Evolutionary conservation across 1,140 invertebrate species (phyloP).

Genomic region (Portunus trituberculatus): DNA sequence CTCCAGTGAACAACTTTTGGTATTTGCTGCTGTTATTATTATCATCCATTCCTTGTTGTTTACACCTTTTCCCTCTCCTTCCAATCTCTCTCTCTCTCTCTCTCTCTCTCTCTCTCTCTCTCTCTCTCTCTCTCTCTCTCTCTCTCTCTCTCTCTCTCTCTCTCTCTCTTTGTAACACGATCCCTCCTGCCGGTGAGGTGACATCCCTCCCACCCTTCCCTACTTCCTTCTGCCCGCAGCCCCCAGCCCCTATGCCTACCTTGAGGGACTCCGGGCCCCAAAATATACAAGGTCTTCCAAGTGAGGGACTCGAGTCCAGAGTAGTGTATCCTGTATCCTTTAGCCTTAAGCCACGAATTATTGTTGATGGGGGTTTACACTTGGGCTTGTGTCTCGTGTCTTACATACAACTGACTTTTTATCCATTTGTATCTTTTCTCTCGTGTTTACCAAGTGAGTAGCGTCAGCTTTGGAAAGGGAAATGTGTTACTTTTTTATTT

Average conservation of each 20-base stretch:
- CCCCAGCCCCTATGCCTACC: not conserved
- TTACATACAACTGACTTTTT: not conserved
- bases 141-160: not conserved
- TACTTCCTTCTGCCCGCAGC: not conserved
- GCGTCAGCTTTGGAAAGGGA: constrained; percentile 15
- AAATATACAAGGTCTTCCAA: not conserved
- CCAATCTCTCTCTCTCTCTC: constrained; percentile 14
- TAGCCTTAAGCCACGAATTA: constrained; percentile 10
- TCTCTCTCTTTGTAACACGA: not conserved
- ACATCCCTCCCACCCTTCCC: not conserved
- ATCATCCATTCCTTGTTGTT: constrained; percentile 27
- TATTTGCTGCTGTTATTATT: not conserved
- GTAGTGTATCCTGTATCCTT: not conserved
- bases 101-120: not conserved
- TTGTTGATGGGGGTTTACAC: not conserved
- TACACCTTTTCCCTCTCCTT: not conserved
- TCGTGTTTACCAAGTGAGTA: not conserved
- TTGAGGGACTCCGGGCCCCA: not conserved
- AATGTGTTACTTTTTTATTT: constrained; percentile 47
- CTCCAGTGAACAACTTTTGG: constrained; percentile 38
- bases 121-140: constrained; percentile 31
- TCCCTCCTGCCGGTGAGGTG: too few relatives aligned
- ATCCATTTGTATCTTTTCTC: not conserved
- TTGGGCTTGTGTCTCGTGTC: not conserved
- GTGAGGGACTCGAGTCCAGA: constrained; percentile 7